Evolutionary conservation across 1,140 invertebrate species (phyloP), one percentile per base, ranked within the genome.

Genomic region (Drosophila jambulina): DNA sequence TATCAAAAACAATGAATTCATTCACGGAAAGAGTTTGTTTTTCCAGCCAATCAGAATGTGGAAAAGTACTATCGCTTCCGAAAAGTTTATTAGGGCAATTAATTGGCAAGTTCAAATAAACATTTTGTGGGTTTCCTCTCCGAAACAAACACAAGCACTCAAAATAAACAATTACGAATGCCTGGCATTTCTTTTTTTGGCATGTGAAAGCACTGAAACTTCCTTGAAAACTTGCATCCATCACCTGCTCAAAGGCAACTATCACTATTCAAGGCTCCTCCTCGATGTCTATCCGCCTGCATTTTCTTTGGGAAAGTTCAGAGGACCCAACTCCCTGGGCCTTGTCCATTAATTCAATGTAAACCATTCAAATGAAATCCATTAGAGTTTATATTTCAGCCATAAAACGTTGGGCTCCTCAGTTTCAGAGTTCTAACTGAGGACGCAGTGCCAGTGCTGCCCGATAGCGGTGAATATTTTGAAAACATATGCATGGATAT

Each of bases 301-400:
- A 6, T 1, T 21, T 70, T 34, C 63, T 56, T 36, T 36, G 48
- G 48, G 8, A 34, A 68, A 70, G 38, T 70, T 45, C 10, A n/a
- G 48, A 21, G 21, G 32, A 25, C 29, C 36, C 67, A 68, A 38
- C 63, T 56, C 15, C 10, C 53, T 45, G 63, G 17, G 67, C 63
- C 63, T 38, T 68, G 79, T 65, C 72, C 71, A 88, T 83, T 83
- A 88, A 83, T 78, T 82, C 75, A 75, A 85, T 81, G 78, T 81
- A 84, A 85, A 75, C 75, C 82, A 82, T 87, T 85, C 75, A 86
- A 87, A 88, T 81, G 59, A 90, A 85, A 87, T 85, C 85, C 84
- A 90, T 90, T 87, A 81, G 81, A 90, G 81, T 87, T 84, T 90
- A 90, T 88, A 84, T 90, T 85, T 90, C 72, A 72, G 69, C 72